These are phyloP conservation scores for Onychomys torridus DNA, from an alignment of 2,797 vertebrate species.

Conservation along the genomic window DNA sequence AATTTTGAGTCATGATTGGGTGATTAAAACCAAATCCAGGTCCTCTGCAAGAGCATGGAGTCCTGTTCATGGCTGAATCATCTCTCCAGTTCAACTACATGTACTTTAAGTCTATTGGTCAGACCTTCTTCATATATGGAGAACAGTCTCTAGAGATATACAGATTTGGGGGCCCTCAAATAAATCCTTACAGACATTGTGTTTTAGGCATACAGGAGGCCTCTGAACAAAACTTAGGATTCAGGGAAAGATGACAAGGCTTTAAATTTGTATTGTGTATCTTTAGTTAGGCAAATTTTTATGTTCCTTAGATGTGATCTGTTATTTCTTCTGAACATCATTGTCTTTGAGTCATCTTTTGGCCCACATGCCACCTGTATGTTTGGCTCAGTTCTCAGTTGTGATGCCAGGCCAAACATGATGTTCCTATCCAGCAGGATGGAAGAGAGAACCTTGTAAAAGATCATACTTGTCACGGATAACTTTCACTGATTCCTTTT, in stretches of 20 bases:
- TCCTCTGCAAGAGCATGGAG: not conserved
- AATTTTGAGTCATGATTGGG: not conserved
- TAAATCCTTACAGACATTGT: not conserved
- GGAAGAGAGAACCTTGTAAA: not conserved
- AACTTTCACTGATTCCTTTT: not conserved
- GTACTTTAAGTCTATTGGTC: not conserved
- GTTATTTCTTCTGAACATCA: not conserved
- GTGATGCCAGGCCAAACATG: not conserved
- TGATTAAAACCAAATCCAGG: not conserved
- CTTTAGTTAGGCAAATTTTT: not conserved
- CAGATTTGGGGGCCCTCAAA: not conserved
- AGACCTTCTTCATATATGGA: not conserved
- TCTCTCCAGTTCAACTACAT: not conserved
- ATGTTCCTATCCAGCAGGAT: not conserved
- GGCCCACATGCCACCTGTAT: not conserved
- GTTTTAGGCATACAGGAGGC: not conserved
- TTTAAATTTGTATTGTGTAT: not conserved
- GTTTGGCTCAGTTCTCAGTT: not conserved
- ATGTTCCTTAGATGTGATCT: not conserved
- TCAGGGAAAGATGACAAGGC: not conserved
- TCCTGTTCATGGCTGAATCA: not conserved
- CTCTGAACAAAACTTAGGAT: not conserved
- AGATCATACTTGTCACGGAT: not conserved
- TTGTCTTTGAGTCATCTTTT: not conserved
- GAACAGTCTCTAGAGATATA: not conserved